These are phyloP conservation scores for Brachionus rubens DNA, from an alignment of 1,140 invertebrate species.

Conservation along the genomic window DNA sequence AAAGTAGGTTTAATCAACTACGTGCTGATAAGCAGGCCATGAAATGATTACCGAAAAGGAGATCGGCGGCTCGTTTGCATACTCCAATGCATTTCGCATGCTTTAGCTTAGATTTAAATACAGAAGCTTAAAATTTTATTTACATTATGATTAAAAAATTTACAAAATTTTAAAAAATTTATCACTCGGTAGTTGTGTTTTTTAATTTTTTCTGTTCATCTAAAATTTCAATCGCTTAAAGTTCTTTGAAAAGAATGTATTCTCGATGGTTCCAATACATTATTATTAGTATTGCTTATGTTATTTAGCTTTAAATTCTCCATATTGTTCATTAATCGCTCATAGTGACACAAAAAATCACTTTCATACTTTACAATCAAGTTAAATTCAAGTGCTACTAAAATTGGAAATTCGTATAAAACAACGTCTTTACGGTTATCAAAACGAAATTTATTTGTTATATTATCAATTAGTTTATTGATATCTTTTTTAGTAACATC, in stretches of 20 bases:
- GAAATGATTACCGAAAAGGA: too few relatives aligned
- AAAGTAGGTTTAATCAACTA: too few relatives aligned
- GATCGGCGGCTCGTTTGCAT: too few relatives aligned
- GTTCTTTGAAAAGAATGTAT: background rate
- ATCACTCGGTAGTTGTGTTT: background rate
- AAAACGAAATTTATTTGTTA: slow-evolving; percentile 80
- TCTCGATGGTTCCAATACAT: background rate
- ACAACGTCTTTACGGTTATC: slow-evolving; percentile 81
- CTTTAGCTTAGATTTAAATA: background rate
- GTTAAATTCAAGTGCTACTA: slow-evolving; percentile 88
- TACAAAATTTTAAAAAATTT: slow-evolving; percentile 2
- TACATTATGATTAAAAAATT: background rate
- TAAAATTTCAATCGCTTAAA: background rate
- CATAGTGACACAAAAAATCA: slow-evolving; percentile 34
- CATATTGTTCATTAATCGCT: background rate
- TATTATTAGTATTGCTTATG: background rate
- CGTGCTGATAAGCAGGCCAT: too few relatives aligned
- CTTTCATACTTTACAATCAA: slow-evolving; percentile 58
- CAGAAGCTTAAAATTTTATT: background rate
- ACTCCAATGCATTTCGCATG: too few relatives aligned
- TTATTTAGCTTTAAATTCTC: background rate
- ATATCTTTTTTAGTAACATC: slow-evolving; percentile 86
- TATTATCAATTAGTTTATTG: slow-evolving; percentile 82
- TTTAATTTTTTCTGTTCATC: background rate
- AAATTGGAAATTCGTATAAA: slow-evolving; percentile 84